Evolutionary conservation across 2,888 invertebrate genomes (phyloP), one percentile per base, ranked within the genome.

Genomic region (Camponotus fellah): DNA sequence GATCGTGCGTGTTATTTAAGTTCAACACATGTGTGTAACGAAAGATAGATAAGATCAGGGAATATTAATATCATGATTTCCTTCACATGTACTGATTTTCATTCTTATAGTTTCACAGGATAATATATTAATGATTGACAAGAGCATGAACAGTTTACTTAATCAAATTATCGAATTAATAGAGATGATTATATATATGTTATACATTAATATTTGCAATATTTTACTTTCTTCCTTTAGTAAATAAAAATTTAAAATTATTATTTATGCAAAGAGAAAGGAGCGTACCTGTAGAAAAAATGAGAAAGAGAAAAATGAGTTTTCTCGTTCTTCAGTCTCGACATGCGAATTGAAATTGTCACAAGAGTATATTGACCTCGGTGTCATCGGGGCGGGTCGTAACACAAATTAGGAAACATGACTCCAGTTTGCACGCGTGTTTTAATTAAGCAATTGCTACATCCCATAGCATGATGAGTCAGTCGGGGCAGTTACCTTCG

Each of bases 331-430:
- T 26, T 43, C 14, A 34, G 32, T 34, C 12, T 12, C 17, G 82
- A 60, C 71, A 58, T 34, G 62, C 43, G 3, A 69, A 71, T 58
- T 37, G 53, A 83, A 65, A 81, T 76, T 62, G 60, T n/a, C 80
- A n/a, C 66, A 62, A 76, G 77, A 86, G 86, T 83, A 53, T 74
- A 85, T 85, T 88, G 89, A 89, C 84, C 88, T 85, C 82, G 64
- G 66, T 86, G 86, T 71, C 62, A 81, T 58, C 32, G 21, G 74
- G 91, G 89, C 90, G 90, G 88, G 84, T 89, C 88, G 89, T 91
- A 91, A 88, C 91, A 91, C 88, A 91, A 93, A 93, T 93, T 93
- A 92, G 92, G 92, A 92, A 93, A 93, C 87, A 90, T 88, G 89
- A 91, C 90, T 91, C 86, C 86, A 80, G 71, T 85, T 83, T 83